phyloP scores from a whole-genome alignment of 1,140 invertebrate genomes.

The Heliconius eleuchia region DNA sequence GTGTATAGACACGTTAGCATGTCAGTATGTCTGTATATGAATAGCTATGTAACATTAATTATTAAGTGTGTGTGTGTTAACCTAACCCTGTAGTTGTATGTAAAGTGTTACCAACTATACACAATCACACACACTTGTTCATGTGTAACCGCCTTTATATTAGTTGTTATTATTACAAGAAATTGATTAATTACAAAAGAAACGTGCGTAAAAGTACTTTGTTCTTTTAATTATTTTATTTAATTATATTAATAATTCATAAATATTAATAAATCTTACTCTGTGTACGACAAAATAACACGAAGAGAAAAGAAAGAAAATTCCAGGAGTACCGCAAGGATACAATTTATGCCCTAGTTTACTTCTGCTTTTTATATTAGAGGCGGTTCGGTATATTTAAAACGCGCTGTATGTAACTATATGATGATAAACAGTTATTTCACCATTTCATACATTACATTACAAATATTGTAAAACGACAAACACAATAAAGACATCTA shows the following conservation, averaged over 20 bases:
- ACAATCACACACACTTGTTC: constrained; percentile 2
- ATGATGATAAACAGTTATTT: background rate
- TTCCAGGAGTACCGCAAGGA: background rate
- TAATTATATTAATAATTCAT: no score
- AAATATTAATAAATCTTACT: no score
- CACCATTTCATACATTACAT: constrained; percentile 9
- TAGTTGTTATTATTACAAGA: background rate
- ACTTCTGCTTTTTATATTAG: background rate
- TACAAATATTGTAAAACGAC: constrained; percentile 33
- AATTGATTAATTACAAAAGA: background rate
- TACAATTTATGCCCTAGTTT: background rate
- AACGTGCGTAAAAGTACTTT: no score
- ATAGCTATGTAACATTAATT: constrained; percentile 19
- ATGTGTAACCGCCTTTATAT: background rate
- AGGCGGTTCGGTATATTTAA: background rate
- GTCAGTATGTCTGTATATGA: constrained; percentile 18
- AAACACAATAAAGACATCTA: constrained; percentile 55
- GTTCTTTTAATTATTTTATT: no score
- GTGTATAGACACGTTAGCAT: constrained; percentile 26
- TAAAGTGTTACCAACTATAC: constrained; percentile 11
- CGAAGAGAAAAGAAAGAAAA: background rate
- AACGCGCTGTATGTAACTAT: background rate
- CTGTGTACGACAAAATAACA: no score
- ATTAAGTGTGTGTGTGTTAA: constrained; percentile 24
- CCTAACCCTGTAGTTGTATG: constrained; percentile 31